Conservation (phyloP, 2,113 vertebrate genomes). For the Vulpes lagopus region DNA sequence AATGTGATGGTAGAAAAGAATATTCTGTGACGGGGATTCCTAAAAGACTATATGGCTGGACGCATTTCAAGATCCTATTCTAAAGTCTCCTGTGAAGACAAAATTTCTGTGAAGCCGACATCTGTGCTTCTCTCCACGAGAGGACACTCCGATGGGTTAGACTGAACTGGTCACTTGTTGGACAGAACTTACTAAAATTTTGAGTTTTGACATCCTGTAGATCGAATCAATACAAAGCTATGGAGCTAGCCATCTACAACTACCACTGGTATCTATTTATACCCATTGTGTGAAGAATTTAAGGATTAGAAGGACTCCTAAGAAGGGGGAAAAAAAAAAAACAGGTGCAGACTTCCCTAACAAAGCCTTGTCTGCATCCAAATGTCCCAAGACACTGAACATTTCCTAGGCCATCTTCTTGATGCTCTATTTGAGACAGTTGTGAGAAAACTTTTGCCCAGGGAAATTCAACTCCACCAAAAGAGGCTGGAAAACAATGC, state of each 20-base stretch:
- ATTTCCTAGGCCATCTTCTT: slow-evolving; percentile 36
- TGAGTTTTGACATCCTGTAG: neutral
- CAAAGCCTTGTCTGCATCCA: neutral
- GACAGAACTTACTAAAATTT: neutral
- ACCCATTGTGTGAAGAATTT: neutral
- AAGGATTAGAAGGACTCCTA: neutral
- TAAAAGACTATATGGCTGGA: neutral
- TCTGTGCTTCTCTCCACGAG: neutral
- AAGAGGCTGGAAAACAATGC: slow-evolving; percentile 25
- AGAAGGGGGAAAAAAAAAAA: neutral
- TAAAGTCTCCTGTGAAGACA: slow-evolving; percentile 37
- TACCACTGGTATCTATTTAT: neutral
- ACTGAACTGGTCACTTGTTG: neutral
- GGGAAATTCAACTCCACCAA: slow-evolving; percentile 8
- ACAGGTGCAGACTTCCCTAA: slow-evolving; percentile 41
- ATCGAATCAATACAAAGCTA: neutral
- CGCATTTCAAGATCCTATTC: slow-evolving; percentile 9
- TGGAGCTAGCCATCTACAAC: neutral
- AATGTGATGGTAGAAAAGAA: slow-evolving; percentile 55
- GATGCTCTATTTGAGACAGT: neutral
- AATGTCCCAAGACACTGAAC: slow-evolving; percentile 23
- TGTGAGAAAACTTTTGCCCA: slow-evolving; percentile 35
- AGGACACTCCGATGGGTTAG: neutral
- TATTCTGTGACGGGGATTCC: neutral
- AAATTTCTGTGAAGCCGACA: slow-evolving; percentile 44